Percentiles rank a stretch among this genome's conserved stretches.
phyloP scores from a whole-genome alignment of 2,888 invertebrate genomes.

The Ophion slaviceki region DNA sequence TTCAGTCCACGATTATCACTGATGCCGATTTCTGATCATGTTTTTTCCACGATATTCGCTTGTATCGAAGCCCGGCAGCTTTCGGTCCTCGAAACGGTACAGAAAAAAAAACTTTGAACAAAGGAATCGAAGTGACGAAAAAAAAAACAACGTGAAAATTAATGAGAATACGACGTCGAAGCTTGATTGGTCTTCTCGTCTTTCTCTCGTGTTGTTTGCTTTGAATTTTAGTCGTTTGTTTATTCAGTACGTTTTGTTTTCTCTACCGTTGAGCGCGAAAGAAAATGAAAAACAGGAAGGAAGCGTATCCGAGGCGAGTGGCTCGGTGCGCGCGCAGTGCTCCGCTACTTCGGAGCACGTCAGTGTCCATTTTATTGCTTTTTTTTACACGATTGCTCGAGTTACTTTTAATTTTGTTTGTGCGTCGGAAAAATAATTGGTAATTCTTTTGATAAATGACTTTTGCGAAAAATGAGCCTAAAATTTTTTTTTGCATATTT shows the following conservation, averaged over 20 bases:
- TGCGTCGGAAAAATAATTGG: background rate
- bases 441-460: too few relatives aligned
- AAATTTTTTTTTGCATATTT: too few relatives aligned
- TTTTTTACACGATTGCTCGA: background rate
- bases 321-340: constrained; percentile 80
- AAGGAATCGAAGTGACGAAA: background rate
- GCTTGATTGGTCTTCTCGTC: background rate
- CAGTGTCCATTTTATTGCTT: constrained; percentile 23
- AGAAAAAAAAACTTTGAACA: constrained; percentile 34
- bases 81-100: constrained; percentile 55
- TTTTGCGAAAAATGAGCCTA: too few relatives aligned
- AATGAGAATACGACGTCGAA: background rate
- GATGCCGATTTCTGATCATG: constrained; percentile 58
- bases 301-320: constrained; percentile 74
- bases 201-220: constrained; percentile 17
- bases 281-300: constrained; percentile 34
- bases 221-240: background rate
- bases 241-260: constrained; percentile 34
- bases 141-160: background rate
- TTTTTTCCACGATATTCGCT: constrained; percentile 50
- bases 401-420: background rate
- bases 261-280: constrained; percentile 47
- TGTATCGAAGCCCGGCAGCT: constrained; percentile 59
- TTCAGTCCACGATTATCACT: constrained; percentile 53
- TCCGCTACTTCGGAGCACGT: constrained; percentile 6